Percentiles rank a stretch among this genome's conserved stretches.
Conservation (phyloP, 2,113 vertebrate genomes). For the Apodemus sylvaticus region DNA sequence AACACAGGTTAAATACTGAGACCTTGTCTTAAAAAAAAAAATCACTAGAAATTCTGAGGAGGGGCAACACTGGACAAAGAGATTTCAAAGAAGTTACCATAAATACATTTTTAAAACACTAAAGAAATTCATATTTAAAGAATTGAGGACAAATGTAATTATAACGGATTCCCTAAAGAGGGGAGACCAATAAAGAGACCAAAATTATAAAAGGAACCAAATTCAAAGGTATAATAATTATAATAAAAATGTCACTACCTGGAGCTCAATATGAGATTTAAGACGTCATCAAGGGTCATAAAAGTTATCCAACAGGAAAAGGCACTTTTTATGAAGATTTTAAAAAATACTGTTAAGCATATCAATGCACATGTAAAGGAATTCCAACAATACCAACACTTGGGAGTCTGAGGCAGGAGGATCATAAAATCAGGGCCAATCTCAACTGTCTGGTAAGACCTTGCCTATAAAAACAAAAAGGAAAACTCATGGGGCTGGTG, state of each 20-base stretch:
- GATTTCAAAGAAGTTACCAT: neutral
- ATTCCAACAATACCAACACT: neutral
- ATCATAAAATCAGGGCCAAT: neutral
- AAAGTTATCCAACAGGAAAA: constrained; percentile 22
- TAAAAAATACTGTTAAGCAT: neutral
- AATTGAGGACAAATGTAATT: constrained; percentile 17
- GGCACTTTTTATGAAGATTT: neutral
- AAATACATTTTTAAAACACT: constrained; percentile 3
- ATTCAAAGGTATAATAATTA: constrained; percentile 29
- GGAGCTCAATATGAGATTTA: neutral
- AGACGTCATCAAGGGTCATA: neutral
- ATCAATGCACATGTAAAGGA: neutral
- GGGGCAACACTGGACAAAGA: neutral
- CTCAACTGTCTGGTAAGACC: neutral
- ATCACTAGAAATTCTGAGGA: neutral
- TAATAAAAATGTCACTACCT: constrained; percentile 30
- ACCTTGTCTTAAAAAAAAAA: neutral
- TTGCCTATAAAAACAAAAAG: neutral
- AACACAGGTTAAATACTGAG: neutral
- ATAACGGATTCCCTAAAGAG: neutral
- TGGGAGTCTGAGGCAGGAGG: neutral
- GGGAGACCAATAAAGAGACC: neutral
- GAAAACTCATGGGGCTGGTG: neutral
- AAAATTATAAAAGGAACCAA: constrained; percentile 41
- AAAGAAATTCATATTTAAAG: constrained; percentile 6